phyloP scores from a whole-genome alignment of 2,113 vertebrate genomes.

The Heterotilapia buettikoferi region DNA sequence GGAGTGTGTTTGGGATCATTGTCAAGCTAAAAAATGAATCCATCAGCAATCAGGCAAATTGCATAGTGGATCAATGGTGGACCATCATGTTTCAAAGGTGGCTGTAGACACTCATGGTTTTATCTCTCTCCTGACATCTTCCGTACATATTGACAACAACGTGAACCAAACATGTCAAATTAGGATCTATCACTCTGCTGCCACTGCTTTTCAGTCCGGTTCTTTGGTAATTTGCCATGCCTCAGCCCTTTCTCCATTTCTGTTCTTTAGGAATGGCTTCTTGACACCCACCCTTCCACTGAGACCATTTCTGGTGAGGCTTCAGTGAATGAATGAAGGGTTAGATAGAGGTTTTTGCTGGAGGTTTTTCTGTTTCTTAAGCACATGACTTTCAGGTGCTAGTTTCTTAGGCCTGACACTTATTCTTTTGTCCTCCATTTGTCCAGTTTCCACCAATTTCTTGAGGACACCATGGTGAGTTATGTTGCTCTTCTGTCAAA shows the following conservation, averaged over 20 bases:
- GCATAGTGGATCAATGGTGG: not conserved
- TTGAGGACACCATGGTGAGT: not conserved
- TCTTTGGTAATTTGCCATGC: not conserved
- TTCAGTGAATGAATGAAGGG: not conserved
- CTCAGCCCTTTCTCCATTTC: not conserved
- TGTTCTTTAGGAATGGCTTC: not conserved
- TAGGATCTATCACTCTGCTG: not conserved
- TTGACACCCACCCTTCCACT: fast-evolving
- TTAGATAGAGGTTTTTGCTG: not conserved
- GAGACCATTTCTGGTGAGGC: not conserved
- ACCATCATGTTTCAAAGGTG: not conserved
- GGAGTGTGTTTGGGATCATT: not conserved
- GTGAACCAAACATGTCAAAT: not conserved
- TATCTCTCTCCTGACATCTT: not conserved
- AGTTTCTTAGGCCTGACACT: not conserved
- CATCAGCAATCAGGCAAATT: not conserved
- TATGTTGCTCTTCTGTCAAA: not conserved
- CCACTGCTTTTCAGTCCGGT: not conserved
- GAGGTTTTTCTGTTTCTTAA: not conserved
- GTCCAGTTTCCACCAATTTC: not conserved
- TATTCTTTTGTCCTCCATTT: not conserved
- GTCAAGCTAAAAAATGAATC: not conserved
- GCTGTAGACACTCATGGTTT: not conserved
- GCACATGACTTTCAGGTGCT: not conserved
- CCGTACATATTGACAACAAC: not conserved